These are phyloP conservation scores for Nycticorax nycticorax DNA, from an alignment of 2,113 vertebrate genomes.

Conservation along the genomic window DNA sequence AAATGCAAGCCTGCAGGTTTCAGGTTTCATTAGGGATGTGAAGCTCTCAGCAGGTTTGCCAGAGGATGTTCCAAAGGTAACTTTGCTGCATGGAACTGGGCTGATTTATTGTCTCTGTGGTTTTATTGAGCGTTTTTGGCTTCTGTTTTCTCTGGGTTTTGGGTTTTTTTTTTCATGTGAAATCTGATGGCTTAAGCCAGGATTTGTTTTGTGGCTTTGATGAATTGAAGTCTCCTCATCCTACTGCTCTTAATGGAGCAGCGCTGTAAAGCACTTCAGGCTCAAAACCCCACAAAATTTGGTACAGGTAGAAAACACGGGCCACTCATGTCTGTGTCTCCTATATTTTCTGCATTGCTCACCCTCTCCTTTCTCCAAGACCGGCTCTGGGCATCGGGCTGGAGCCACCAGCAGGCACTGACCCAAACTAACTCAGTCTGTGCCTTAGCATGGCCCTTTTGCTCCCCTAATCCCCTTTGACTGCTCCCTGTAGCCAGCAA, in stretches of 20 bases:
- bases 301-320: neutral
- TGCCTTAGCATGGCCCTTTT: neutral
- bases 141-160: constrained; percentile 29
- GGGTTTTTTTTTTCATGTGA: neutral
- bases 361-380: neutral
- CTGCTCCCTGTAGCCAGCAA: neutral
- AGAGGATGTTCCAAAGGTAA: constrained; percentile 48
- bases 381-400: neutral
- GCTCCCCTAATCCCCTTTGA: neutral
- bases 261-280: neutral
- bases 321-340: fast-evolving
- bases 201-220: constrained; percentile 51
- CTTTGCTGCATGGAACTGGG: neutral
- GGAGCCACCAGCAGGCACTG: neutral
- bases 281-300: neutral
- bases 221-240: constrained; percentile 21
- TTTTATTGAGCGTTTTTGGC: constrained; percentile 42
- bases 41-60: constrained; percentile 29
- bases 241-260: neutral
- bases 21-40: constrained; percentile 8
- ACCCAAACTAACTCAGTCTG: neutral
- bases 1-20: neutral
- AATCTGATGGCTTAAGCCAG: constrained; percentile 1
- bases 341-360: neutral
- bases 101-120: constrained; percentile 57